Conservation (phyloP, 1,140 invertebrate genomes). For the Polypedilum pembai region DNA sequence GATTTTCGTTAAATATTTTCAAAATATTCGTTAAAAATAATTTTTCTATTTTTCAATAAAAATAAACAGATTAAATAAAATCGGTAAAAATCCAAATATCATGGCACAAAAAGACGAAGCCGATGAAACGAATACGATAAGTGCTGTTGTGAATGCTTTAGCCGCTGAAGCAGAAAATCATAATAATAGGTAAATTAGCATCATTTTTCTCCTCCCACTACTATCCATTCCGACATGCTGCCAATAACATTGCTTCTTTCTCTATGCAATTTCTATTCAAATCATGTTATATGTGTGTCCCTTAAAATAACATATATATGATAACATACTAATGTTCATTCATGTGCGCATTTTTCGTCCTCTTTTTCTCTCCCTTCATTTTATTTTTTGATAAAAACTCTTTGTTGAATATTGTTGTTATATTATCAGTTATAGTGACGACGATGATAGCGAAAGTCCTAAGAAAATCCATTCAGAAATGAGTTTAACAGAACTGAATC, state of each 20-base stretch:
- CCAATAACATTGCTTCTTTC: no score
- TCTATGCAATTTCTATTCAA: not conserved
- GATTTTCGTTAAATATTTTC: not conserved
- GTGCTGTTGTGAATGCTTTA: slow-evolving; percentile 82
- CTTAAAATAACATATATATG: not conserved
- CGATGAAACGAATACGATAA: slow-evolving; percentile 81
- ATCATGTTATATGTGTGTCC: not conserved
- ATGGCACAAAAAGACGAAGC: slow-evolving; percentile 86
- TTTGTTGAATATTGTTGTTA: no score
- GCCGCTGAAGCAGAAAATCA: slow-evolving; percentile 75
- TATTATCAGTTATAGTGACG: slow-evolving; percentile 25
- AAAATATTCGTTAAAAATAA: slow-evolving; percentile 38
- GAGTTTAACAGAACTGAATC: slow-evolving; percentile 40
- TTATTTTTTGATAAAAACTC: no score
- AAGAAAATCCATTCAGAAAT: not conserved
- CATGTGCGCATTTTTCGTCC: not conserved
- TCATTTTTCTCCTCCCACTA: not conserved
- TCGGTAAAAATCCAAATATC: slow-evolving; percentile 95
- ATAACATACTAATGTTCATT: not conserved
- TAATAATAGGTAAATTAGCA: slow-evolving; percentile 42
- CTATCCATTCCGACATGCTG: not conserved
- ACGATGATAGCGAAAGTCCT: slow-evolving; percentile 33
- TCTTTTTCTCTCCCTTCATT: not conserved
- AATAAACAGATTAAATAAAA: slow-evolving; percentile 79
- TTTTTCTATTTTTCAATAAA: slow-evolving; percentile 40